Base-by-base conservation (phyloP, 2,888 invertebrate genomes). In the Drosophila setosimentum region DNA sequence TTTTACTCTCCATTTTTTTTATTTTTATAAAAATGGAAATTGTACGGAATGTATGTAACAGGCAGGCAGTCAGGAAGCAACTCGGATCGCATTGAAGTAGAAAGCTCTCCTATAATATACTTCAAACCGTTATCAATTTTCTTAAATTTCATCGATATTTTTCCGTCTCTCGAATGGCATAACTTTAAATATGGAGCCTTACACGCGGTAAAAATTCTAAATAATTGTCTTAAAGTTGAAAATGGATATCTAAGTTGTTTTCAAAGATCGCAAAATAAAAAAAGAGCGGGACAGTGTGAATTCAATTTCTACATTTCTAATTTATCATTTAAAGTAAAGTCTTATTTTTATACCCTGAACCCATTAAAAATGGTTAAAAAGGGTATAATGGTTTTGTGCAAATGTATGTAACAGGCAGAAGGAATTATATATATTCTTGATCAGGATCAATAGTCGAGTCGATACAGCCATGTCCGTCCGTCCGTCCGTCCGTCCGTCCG, bases 201-300 rank as follows among this genome's bases (percentile, higher is more conserved):
- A 18, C 5, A 33, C 30, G 30, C 3, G 3, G 32, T 11, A 11
- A 6, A 35, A 16, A 40, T 11, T 40, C 11, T 5, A 40, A 10
- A n/a, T n/a, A 4, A 11, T 40, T 40, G 5, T 2, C 11, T 45
- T 24, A 21, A 45, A 24, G 16, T 24, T 16, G 2, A 21, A 45
- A 45, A 7, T 21, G 13, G 3, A 42, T 42, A 13, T n/a, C 3
- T 8, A 10, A n/a, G 1, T 3, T 7, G 13, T 45, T 45, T 7
- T 13, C 45, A 13, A 45, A 6, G 11, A 42, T 21, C 11, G 11
- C 3, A 1, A 3, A 21, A 45, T 45, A 3, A 2, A 0, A 2
- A 45, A 16, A 24, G 7, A 21, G 3, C 7, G 13, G 13, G 1
- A 45, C 45, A 45, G 7, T 13, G 6, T 7, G 21, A 21, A 21